These are phyloP conservation scores for Catharus minimus DNA, from an alignment of 2,113 vertebrate genomes.

Conservation along the genomic window DNA sequence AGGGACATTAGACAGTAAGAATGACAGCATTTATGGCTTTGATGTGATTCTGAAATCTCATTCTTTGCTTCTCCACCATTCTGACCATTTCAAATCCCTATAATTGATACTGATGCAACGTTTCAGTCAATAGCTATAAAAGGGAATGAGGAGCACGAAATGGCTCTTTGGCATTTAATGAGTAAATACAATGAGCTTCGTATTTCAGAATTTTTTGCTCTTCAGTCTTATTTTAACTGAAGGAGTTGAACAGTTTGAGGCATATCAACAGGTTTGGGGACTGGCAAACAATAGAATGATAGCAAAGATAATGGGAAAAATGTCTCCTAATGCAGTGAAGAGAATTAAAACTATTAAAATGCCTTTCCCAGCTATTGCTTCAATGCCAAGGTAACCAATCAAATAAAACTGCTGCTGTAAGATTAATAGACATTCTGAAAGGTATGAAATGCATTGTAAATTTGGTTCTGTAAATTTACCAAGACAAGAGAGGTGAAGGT, in stretches of 20 bases:
- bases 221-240: not conserved
- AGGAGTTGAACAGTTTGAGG: not conserved
- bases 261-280: not conserved
- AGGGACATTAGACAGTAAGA: not conserved
- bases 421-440: not conserved
- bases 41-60: conserved; percentile 40
- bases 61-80: conserved; percentile 1
- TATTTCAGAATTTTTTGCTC: not conserved
- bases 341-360: not conserved
- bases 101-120: conserved; percentile 43
- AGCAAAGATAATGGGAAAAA: not conserved
- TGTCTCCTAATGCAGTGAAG: not conserved
- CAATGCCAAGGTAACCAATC: not conserved
- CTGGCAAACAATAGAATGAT: not conserved
- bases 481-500: not conserved
- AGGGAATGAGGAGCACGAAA: not conserved
- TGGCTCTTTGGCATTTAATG: conserved; percentile 2
- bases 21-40: conserved; percentile 32
- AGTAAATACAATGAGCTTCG: not conserved
- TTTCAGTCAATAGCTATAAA: conserved; percentile 41
- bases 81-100: conserved; percentile 7
- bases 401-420: not conserved
- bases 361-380: not conserved
- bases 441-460: not conserved
- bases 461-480: not conserved